Evolutionary conservation across 2,113 vertebrate species (phyloP).

Genomic region (Corvus cornix): DNA sequence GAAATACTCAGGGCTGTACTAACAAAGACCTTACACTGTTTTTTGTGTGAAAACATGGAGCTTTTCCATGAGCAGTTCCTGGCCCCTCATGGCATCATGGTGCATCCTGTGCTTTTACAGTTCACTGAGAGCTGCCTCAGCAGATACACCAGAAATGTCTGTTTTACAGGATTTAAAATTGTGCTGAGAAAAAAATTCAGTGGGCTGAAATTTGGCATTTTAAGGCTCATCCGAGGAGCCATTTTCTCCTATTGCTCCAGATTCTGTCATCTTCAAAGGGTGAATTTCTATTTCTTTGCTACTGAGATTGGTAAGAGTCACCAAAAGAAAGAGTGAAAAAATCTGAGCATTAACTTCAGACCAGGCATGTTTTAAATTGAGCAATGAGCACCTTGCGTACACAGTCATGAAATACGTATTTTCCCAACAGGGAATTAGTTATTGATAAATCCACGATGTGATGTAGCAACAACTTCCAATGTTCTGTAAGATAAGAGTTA

Average conservation of each 20-base stretch:
- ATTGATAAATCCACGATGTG: constrained; percentile 27
- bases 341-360: background rate
- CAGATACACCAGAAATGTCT: background rate
- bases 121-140: background rate
- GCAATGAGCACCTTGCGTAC: background rate
- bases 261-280: background rate
- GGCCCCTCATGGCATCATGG: background rate
- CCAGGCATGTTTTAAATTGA: background rate
- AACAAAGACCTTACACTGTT: constrained; percentile 27
- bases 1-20: constrained; percentile 19
- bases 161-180: constrained; percentile 25
- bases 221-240: background rate
- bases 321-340: background rate
- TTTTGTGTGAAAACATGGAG: constrained; percentile 40
- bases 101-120: constrained; percentile 16
- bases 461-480: constrained; percentile 28
- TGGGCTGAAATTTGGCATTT: background rate
- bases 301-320: background rate
- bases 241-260: background rate
- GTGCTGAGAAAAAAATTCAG: background rate
- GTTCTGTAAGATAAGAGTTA: constrained; percentile 27
- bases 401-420: background rate
- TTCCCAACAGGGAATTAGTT: background rate
- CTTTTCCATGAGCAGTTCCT: constrained; percentile 26
- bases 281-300: background rate